Conservation (phyloP, 2,888 invertebrate species). For the Apodemia mormo region DNA sequence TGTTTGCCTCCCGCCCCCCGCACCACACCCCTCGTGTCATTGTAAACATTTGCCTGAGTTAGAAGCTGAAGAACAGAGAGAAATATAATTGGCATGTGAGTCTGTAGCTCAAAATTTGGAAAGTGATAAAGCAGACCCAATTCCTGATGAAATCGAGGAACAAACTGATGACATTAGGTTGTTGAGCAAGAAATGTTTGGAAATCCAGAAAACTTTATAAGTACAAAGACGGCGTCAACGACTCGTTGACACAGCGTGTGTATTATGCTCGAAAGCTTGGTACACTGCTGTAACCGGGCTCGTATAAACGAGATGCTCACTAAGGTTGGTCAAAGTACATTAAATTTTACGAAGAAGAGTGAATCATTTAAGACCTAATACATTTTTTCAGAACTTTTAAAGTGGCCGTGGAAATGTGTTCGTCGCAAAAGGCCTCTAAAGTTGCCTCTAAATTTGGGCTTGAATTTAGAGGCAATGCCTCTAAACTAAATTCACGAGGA, state of each 20-base stretch:
- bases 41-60: too few relatives aligned
- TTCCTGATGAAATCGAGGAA: too few relatives aligned
- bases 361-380: not conserved
- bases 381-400: not conserved
- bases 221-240: slow-evolving; percentile 7
- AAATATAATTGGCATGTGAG: too few relatives aligned
- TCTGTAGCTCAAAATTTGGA: too few relatives aligned
- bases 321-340: not conserved
- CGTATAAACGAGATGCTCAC: slow-evolving; percentile 13
- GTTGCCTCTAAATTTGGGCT: slow-evolving; percentile 8
- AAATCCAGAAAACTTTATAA: slow-evolving; percentile 9
- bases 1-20: too few relatives aligned
- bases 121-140: too few relatives aligned
- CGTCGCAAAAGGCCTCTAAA: not conserved
- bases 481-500: too few relatives aligned
- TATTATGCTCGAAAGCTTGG: slow-evolving; percentile 18
- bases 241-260: slow-evolving; percentile 20
- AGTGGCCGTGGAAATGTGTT: not conserved
- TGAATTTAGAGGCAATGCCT: slow-evolving; percentile 4
- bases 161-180: too few relatives aligned
- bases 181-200: not conserved
- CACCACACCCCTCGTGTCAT: too few relatives aligned
- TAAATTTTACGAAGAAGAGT: not conserved
- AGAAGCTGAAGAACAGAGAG: too few relatives aligned
- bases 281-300: not conserved